phyloP scores from a whole-genome alignment of 2,888 invertebrate genomes.

The Xestobium rufovillosum region DNA sequence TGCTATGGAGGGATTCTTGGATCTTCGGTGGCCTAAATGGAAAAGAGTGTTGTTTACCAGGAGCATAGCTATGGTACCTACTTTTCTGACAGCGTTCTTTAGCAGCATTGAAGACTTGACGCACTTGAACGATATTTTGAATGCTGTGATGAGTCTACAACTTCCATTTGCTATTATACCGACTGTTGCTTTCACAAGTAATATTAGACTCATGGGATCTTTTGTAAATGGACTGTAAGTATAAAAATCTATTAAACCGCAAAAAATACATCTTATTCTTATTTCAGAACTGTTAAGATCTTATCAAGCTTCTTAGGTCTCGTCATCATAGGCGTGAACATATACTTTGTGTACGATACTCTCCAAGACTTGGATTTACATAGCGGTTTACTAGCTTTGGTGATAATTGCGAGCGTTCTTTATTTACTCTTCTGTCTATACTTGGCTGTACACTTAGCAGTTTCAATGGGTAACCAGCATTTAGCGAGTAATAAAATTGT shows the following conservation, averaged over 20 bases:
- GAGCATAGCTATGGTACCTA: slow-evolving; percentile 70
- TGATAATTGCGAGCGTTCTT: slow-evolving; percentile 21
- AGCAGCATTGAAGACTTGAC: slow-evolving; percentile 61
- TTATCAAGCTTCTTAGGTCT: slow-evolving; percentile 56
- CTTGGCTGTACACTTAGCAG: slow-evolving; percentile 26
- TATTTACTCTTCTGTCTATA: slow-evolving; percentile 28
- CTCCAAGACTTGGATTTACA: slow-evolving; percentile 43
- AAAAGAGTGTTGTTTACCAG: slow-evolving; percentile 77
- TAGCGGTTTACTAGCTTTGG: slow-evolving; percentile 14
- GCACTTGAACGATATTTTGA: slow-evolving; percentile 74
- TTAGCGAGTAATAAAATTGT: slow-evolving; percentile 23
- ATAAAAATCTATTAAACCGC: slow-evolving; percentile 3
- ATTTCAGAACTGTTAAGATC: slow-evolving; percentile 55
- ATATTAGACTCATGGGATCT: slow-evolving; percentile 69
- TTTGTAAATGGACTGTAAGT: slow-evolving; percentile 72
- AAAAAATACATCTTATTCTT: slow-evolving; percentile 5
- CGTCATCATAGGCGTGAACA: slow-evolving; percentile 66
- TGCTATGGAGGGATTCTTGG: slow-evolving; percentile 84
- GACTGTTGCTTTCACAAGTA: slow-evolving; percentile 77
- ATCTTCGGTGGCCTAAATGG: slow-evolving; percentile 79
- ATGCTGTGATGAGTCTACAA: slow-evolving; percentile 81
- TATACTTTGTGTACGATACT: slow-evolving; percentile 65
- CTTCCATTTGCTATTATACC: slow-evolving; percentile 81
- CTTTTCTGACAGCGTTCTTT: slow-evolving; percentile 61
- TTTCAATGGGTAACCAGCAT: slow-evolving; percentile 25